Evolutionary conservation across 2,797 vertebrate species (phyloP).

Genomic region (Bovichtus variegatus): DNA sequence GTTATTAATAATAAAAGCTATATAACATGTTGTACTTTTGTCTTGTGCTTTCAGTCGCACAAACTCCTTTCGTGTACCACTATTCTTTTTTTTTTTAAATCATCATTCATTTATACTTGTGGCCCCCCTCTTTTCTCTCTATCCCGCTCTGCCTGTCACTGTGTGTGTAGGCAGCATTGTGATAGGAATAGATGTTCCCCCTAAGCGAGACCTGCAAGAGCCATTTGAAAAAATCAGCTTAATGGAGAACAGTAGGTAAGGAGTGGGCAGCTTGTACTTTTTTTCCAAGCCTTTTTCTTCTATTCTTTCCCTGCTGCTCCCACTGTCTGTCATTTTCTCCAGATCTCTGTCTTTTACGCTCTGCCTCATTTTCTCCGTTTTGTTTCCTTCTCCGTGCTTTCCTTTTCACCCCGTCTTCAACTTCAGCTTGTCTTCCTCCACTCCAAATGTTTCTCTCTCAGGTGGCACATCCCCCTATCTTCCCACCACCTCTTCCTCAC

Average conservation of each 20-base stretch:
- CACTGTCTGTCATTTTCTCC: constrained; percentile 78
- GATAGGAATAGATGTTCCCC: constrained; percentile 89
- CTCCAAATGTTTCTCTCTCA: constrained; percentile 67
- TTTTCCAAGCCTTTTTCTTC: constrained; percentile 66
- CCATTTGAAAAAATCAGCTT: constrained; percentile 87
- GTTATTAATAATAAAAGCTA: constrained; percentile 26
- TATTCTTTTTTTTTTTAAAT: constrained; percentile 53
- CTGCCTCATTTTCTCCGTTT: constrained; percentile 46
- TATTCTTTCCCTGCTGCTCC: constrained; percentile 71
- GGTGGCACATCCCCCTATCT: constrained; percentile 57
- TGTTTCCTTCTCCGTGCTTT: constrained; percentile 54
- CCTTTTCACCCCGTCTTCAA: constrained; percentile 52
- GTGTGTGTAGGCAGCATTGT: constrained; percentile 88
- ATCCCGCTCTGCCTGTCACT: constrained; percentile 78
- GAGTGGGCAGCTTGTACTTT: constrained; percentile 85
- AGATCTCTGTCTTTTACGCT: constrained; percentile 66
- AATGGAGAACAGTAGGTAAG: constrained; percentile 87
- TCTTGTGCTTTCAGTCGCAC: constrained; percentile 40
- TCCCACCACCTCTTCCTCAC: constrained; percentile 68
- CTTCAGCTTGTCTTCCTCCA: constrained; percentile 66
- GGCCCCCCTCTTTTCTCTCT: constrained; percentile 50
- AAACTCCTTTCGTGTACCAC: constrained; percentile 31
- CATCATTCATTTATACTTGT: constrained; percentile 62
- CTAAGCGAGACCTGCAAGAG: constrained; percentile 87
- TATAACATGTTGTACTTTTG: constrained; percentile 33